A percentile compares a stretch with the other conserved stretches of the same genome.
Evolutionary conservation across 2,888 invertebrate genomes (phyloP).

Genomic region (Diachrysia chrysitis): DNA sequence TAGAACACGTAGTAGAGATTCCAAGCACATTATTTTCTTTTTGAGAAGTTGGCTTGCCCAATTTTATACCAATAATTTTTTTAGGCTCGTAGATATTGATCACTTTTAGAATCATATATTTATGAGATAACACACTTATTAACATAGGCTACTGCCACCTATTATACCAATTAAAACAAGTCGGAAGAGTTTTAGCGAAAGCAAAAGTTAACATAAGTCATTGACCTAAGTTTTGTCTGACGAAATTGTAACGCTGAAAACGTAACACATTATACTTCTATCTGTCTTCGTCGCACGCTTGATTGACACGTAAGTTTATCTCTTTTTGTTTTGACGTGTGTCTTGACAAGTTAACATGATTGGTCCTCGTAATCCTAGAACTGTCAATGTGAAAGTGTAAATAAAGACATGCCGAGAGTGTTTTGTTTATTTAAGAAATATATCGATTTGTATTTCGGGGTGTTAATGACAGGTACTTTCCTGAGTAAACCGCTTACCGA

Average conservation of each 20-base stretch:
- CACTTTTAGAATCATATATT: constrained; percentile 42
- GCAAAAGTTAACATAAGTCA: constrained; percentile 76
- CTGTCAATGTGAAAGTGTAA: constrained; percentile 80
- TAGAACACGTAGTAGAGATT: background rate
- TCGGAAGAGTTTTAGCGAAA: constrained; percentile 74
- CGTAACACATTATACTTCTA: constrained; percentile 37
- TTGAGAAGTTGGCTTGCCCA: constrained; percentile 40
- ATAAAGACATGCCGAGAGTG: constrained; percentile 67
- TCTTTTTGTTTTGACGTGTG: constrained; percentile 55
- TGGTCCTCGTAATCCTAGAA: constrained; percentile 72
- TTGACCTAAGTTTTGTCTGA: constrained; percentile 71
- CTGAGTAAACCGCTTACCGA: constrained; percentile 19
- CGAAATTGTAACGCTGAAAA: constrained; percentile 61
- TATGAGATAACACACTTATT: constrained; percentile 23
- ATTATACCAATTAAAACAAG: constrained; percentile 57
- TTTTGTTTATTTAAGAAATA: constrained; percentile 67
- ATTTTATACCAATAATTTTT: constrained; percentile 26
- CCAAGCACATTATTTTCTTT: constrained; percentile 32
- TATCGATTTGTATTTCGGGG: constrained; percentile 55
- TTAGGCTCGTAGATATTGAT: constrained; percentile 43
- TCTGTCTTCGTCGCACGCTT: constrained; percentile 51
- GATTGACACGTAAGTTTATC: constrained; percentile 52
- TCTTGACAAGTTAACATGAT: constrained; percentile 67
- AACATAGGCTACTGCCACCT: constrained; percentile 25
- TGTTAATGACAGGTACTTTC: constrained; percentile 39